Percentiles rank a stretch among this genome's conserved stretches.
These are phyloP conservation scores for human (Homo sapiens) DNA, from an alignment of 2,113 vertebrate genomes.

Conservation along the genomic window GRCh38 chr18:34441501-34442000, in stretches of 20 bases:
- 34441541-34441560: not conserved
- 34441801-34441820: not conserved
- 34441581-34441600: not conserved
- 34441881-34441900: not conserved
- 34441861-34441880: not conserved
- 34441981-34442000: not conserved
- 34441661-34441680: not conserved
- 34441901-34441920: not conserved
- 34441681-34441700: not conserved
- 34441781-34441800: not conserved
- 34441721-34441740: not conserved
- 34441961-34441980: not conserved
- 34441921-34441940: not conserved
- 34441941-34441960: not conserved
- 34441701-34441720: not conserved
- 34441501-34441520: not conserved
- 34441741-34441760: not conserved
- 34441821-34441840: not conserved
- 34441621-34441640: not conserved
- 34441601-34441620: not conserved
- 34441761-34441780: not conserved
- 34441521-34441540: not conserved
- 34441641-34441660: not conserved
- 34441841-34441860: not conserved
- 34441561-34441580: not conserved